Evolutionary conservation across 2,113 vertebrate species (phyloP).

Genomic region (Nothobranchius kuhntae): DNA sequence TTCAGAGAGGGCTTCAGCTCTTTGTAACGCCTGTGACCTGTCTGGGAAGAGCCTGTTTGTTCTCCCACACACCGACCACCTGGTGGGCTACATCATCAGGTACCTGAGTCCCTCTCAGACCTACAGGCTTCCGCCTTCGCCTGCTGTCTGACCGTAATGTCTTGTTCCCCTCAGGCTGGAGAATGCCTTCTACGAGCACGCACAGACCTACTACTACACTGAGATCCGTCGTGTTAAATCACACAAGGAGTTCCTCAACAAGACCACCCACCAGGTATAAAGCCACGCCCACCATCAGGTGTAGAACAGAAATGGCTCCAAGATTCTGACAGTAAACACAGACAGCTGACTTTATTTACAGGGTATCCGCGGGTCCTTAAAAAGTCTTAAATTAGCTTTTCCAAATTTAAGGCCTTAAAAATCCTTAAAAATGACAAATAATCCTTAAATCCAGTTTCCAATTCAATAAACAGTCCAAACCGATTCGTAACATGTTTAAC

Average conservation of each 20-base stretch:
- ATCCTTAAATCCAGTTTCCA: too few species aligned
- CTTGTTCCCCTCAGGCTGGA: slow-evolving; percentile 83
- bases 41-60: slow-evolving; percentile 97
- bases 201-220: slow-evolving; percentile 97
- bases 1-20: slow-evolving; percentile 90
- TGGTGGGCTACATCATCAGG: slow-evolving; percentile 99
- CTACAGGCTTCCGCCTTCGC: not conserved
- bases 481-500: too few species aligned
- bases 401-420: too few species aligned
- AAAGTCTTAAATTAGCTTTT: too few species aligned
- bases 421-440: too few species aligned
- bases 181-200: slow-evolving; percentile 98
- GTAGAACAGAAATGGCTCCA: not conserved
- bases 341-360: too few species aligned
- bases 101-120: slow-evolving; percentile 42
- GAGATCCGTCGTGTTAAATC: slow-evolving; percentile 96
- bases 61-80: slow-evolving; percentile 95
- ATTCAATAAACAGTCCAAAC: too few species aligned
- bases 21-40: slow-evolving; percentile 93
- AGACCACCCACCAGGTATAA: slow-evolving; percentile 96
- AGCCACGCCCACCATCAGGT: not conserved
- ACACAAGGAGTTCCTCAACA: slow-evolving; percentile 98
- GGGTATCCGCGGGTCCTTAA: too few species aligned
- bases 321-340: not conserved
- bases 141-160: not conserved